Evolutionary conservation across 2,113 vertebrate genomes (phyloP).

Genomic region (Thermophis baileyi): DNA sequence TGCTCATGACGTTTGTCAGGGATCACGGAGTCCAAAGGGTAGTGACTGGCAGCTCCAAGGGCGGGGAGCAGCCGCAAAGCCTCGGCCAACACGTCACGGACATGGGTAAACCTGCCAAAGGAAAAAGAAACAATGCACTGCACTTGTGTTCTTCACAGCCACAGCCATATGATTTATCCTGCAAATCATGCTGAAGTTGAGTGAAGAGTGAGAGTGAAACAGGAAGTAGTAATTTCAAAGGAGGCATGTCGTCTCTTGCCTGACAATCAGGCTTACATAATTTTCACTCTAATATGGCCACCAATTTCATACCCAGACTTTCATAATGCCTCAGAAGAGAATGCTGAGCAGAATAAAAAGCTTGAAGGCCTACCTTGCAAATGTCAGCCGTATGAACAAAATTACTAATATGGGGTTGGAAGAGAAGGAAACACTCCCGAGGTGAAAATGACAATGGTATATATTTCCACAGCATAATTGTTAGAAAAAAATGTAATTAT

Average conservation of each 20-base stretch:
- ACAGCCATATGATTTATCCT: slow-evolving; percentile 15
- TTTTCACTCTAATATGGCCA: slow-evolving; percentile 1
- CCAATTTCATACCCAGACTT: not conserved
- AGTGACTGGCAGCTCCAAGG: slow-evolving; percentile 87
- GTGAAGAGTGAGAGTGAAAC: slow-evolving; percentile 31
- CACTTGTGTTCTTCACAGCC: slow-evolving; percentile 2
- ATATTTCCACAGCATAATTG: not conserved
- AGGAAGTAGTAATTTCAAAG: not conserved
- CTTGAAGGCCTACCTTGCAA: not conserved
- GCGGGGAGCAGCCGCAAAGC: slow-evolving; percentile 88
- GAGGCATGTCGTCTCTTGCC: not conserved
- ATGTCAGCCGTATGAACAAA: not conserved
- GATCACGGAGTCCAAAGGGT: slow-evolving; percentile 90
- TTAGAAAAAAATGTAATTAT: not conserved
- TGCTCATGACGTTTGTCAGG: slow-evolving; percentile 99
- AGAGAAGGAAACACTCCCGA: no score
- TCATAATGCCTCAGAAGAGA: not conserved
- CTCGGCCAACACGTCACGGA: slow-evolving; percentile 90
- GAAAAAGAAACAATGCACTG: slow-evolving; percentile 60
- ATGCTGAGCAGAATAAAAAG: not conserved
- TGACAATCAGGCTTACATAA: not conserved
- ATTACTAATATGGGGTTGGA: not conserved
- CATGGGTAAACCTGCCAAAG: slow-evolving; percentile 87
- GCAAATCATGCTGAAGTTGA: not conserved
- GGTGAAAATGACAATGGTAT: not conserved